phyloP scores from a whole-genome alignment of 2,888 invertebrate genomes.

The Volucella inflata region DNA sequence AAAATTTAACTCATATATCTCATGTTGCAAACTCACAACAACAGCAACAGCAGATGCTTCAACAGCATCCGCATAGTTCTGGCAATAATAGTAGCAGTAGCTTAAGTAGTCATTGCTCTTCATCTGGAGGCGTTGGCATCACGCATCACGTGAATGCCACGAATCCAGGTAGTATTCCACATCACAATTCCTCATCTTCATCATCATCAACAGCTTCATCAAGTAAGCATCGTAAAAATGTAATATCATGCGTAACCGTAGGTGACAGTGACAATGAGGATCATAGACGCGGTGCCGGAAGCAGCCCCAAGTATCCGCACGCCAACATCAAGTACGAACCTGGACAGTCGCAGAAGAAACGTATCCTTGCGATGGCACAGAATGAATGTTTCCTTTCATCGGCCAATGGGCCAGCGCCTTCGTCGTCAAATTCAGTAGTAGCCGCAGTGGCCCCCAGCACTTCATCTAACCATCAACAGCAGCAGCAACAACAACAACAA shows the following conservation, averaged over 20 bases:
- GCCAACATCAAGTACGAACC: conserved; percentile 83
- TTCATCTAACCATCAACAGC: conserved; percentile 64
- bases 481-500: conserved; percentile 68
- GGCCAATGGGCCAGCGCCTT: conserved; percentile 44
- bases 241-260: conserved; percentile 91
- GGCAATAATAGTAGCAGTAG: conserved; percentile 70
- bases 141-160: conserved; percentile 71
- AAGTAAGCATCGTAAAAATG: conserved; percentile 87
- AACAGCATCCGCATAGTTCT: conserved; percentile 65
- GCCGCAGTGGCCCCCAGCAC: conserved; percentile 37
- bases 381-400: conserved; percentile 88
- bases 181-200: conserved; percentile 68
- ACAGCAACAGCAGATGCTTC: conserved; percentile 75
- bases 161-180: conserved; percentile 66
- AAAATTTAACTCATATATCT: conserved; percentile 71
- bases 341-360: conserved; percentile 94
- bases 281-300: conserved; percentile 84
- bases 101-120: conserved; percentile 75
- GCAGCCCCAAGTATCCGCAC: conserved; percentile 78
- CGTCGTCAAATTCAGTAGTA: conserved; percentile 44
- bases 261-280: conserved; percentile 90
- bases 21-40: conserved; percentile 72
- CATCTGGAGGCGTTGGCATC: conserved; percentile 75
- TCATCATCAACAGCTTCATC: conserved; percentile 74
- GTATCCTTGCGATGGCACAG: conserved; percentile 93